Percentiles rank a stretch among this genome's conserved stretches.
Conservation (phyloP, 2,888 invertebrate genomes). For the Miltochrista miniata region DNA sequence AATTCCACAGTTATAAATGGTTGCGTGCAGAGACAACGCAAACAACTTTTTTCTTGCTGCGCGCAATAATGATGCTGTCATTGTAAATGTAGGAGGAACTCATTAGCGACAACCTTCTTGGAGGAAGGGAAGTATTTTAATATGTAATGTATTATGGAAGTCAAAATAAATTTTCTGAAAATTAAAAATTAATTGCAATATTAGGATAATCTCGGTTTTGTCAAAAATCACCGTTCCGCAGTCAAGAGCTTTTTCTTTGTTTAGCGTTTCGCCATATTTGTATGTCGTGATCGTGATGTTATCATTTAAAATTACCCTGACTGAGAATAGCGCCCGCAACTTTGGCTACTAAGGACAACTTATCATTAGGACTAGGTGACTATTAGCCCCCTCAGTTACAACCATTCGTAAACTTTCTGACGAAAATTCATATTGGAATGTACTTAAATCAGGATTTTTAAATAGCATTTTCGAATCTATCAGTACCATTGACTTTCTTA, state of each 20-base stretch:
- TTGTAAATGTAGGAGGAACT: slow-evolving; percentile 19
- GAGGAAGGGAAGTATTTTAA: slow-evolving; percentile 21
- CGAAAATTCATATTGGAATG: no score
- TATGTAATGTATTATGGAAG: slow-evolving; percentile 29
- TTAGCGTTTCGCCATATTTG: not conserved
- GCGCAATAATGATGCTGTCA: slow-evolving; percentile 13
- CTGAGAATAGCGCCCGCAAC: no score
- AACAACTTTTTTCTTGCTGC: slow-evolving; percentile 11
- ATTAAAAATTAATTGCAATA: no score
- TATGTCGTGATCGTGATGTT: no score
- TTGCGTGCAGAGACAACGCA: slow-evolving; percentile 19
- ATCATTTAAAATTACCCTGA: not conserved
- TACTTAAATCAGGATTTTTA: no score
- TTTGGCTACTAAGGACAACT: not conserved
- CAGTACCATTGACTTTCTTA: no score
- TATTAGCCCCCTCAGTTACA: no score
- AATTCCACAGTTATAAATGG: slow-evolving; percentile 14
- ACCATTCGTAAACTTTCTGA: no score
- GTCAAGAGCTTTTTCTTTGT: no score
- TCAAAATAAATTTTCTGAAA: slow-evolving; percentile 22
- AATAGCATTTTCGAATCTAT: no score
- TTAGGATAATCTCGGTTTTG: no score
- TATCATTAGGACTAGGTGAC: not conserved
- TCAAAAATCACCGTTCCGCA: no score
- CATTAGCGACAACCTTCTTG: slow-evolving; percentile 25